These are phyloP conservation scores for Caenorhabditis virilis DNA, from an alignment of 2,888 invertebrate species.

Conservation along the genomic window DNA sequence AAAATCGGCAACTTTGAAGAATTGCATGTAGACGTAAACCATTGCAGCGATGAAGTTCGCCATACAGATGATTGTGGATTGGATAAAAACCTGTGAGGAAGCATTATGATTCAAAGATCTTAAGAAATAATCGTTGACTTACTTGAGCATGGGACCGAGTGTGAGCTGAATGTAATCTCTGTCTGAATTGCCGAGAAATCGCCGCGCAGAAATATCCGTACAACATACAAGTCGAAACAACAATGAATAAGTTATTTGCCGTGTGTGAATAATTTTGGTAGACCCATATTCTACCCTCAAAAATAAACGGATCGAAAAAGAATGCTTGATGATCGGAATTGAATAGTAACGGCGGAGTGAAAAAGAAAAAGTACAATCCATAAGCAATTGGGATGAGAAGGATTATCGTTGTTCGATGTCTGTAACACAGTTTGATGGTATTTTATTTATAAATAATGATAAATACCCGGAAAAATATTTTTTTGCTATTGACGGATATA, in stretches of 20 bases:
- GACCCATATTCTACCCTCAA: too few relatives aligned
- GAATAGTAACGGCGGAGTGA: conserved; percentile 7
- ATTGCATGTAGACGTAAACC: too few relatives aligned
- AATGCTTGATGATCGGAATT: background rate
- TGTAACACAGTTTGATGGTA: too few relatives aligned
- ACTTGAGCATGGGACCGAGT: too few relatives aligned
- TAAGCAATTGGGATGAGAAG: conserved; percentile 4
- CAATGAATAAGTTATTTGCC: background rate
- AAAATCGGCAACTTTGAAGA: too few relatives aligned
- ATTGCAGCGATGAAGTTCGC: too few relatives aligned
- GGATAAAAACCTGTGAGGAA: background rate
- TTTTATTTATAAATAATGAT: background rate
- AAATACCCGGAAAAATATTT: background rate
- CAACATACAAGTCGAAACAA: background rate
- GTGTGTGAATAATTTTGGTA: background rate
- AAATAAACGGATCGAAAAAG: conserved; percentile 17
- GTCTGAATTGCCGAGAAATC: too few relatives aligned
- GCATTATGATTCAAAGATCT: background rate
- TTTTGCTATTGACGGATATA: background rate
- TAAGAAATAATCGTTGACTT: background rate
- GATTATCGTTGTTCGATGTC: background rate
- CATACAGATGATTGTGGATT: background rate
- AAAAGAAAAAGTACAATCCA: conserved; percentile 5
- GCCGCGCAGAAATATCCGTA: background rate
- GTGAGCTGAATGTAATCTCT: too few relatives aligned